A percentile compares a stretch with the other conserved stretches of the same genome.
Evolutionary conservation across 2,113 vertebrate genomes (phyloP).

Genomic region (Empidonax traillii): DNA sequence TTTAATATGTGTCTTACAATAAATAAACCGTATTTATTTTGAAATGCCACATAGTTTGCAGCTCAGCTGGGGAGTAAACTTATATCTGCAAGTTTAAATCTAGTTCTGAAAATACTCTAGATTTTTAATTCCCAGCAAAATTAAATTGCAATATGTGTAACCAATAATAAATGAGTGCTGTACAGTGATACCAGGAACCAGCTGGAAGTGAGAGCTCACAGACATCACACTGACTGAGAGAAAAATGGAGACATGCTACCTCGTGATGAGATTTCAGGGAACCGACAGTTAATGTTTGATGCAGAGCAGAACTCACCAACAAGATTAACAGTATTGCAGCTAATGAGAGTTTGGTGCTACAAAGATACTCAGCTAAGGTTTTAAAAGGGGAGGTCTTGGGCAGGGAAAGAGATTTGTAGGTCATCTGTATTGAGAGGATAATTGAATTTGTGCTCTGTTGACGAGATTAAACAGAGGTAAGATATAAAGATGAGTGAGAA

Average conservation of each 20-base stretch:
- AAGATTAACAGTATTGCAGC: not conserved
- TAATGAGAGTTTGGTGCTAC: not conserved
- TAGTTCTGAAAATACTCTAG: not conserved
- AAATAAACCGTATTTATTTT: not conserved
- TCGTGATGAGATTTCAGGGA: not conserved
- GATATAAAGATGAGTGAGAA: not conserved
- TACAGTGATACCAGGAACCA: not conserved
- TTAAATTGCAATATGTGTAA: not conserved
- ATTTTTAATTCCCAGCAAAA: slow-evolving; percentile 15
- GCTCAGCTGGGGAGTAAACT: not conserved
- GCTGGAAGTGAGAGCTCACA: not conserved
- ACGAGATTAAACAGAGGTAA: slow-evolving; percentile 20
- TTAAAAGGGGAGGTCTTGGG: not conserved
- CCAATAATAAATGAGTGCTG: not conserved
- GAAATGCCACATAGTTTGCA: not conserved
- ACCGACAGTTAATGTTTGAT: not conserved
- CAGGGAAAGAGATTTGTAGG: not conserved
- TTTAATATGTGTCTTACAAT: not conserved
- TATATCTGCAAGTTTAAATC: not conserved
- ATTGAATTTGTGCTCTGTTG: not conserved
- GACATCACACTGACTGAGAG: not conserved
- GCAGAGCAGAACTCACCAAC: not conserved
- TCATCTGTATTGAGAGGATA: not conserved
- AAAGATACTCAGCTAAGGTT: not conserved
- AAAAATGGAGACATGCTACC: not conserved